Base-by-base conservation (phyloP, 2,888 invertebrate genomes). In the Dorcus hopei region DNA sequence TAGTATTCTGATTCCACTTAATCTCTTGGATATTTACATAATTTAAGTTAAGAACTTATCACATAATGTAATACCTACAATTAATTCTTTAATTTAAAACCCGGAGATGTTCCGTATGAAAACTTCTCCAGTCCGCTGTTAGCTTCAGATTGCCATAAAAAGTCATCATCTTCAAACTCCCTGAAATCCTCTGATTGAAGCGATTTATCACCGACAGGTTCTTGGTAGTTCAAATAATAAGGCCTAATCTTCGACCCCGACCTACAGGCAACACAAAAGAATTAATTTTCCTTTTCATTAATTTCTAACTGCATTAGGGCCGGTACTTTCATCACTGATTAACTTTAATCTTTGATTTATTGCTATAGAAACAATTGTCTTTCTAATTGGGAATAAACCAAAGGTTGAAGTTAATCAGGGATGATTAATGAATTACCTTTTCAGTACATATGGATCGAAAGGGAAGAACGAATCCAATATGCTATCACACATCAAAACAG, bases 391-490 rank as follows among this genome's bases (percentile, higher is more conserved):
- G 14, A 14, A 14, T 14, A 14, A 14, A 14, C 14, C 14, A 14
- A 14, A 14, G 14, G 14, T 14, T 14, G n/a, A n/a, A n/a, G n/a
- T n/a, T n/a, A 1, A 14, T 1, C 14, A 14, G 14, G 14, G 14
- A 14, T 14, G 14, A 14, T 1, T 49, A 49, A 11, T 43, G 50
- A 65, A 65, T 79, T 72, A 88, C 87, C 82, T 83, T 68, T 86
- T 84, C 48, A 97, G 80, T 11, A 88, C 77, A 73, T 91, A 96
- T 0, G 94, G 94, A 79, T 95, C 95, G 73, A 95, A 97, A 0
- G 97, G 97, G 75, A 94, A 97, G 81, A 90, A 94, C 2, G 85
- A 79, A 53, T 71, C 80, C 55, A 81, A 80, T 9, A 84, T 70
- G 40, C 82, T 81, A 41, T 80, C 77, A 2, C 69, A 70, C 9